These are phyloP conservation scores for Chrysolina oricalcia DNA, from an alignment of 2,888 invertebrate species.

Conservation along the genomic window DNA sequence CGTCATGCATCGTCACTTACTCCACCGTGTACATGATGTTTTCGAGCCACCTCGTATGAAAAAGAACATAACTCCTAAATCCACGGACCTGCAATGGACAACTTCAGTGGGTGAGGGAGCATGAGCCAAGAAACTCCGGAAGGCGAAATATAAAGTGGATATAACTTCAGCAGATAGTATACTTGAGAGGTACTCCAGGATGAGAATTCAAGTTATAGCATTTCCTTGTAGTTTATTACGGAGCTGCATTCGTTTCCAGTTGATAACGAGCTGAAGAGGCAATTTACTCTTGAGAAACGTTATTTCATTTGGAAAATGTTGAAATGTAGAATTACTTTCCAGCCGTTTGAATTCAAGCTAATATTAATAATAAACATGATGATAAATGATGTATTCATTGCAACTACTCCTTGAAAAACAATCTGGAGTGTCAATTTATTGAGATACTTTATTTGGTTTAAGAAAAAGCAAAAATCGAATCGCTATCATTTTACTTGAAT, in stretches of 20 bases:
- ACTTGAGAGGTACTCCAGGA: neutral
- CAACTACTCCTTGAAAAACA: neutral
- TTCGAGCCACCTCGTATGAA: neutral
- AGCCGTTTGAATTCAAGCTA: neutral
- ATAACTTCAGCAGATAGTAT: neutral
- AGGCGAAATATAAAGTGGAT: neutral
- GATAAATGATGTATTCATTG: no score
- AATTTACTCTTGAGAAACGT: neutral
- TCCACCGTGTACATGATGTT: no score
- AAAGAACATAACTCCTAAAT: neutral
- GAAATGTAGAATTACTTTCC: neutral
- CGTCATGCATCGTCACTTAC: no score
- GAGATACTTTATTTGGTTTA: no score
- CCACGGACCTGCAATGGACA: neutral
- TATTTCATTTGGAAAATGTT: neutral
- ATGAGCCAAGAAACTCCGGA: neutral
- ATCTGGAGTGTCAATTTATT: neutral
- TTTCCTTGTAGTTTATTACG: neutral
- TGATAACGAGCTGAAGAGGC: neutral
- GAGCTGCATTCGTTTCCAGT: neutral
- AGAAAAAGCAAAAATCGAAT: no score
- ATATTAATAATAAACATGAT: no score
- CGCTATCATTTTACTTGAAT: no score
- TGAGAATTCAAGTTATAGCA: neutral
- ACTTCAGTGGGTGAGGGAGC: neutral